Evolutionary conservation across 1,140 invertebrate species (phyloP), one percentile per base, ranked within the genome.

Genomic region (Scaptomyza pallida): DNA sequence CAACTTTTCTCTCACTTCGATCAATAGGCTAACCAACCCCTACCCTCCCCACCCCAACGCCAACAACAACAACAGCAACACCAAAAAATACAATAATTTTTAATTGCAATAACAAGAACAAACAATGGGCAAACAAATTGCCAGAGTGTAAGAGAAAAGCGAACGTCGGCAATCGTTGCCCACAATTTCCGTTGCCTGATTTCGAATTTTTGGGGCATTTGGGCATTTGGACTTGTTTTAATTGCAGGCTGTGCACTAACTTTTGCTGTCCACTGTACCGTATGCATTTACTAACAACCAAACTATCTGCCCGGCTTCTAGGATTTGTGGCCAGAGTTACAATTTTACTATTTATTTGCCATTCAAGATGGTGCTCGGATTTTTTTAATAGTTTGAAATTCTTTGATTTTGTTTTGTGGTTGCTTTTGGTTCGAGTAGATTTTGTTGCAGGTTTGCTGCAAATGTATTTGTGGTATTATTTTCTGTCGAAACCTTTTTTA

Each of bases 191-290:
- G 97, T 41, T 72, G 60, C 40, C 62, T 63, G 57, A 37, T n/a
- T 37, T 52, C 63, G 50, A n/a, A 55, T 60, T 72, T n/a, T 72
- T 19, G 65, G 61, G 26, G 26, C 2, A 9, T 30, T 30, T 83
- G 79, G 79, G 93, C 93, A 83, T 93, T 94, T n/a, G n/a, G 91
- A 93, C 67, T 78, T 94, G 92, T 64, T 85, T 85, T 81, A 64
- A 94, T 95, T 67, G 33, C 33, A n/a, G 69, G 93, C 91, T 16
- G 93, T 57, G 30, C 26, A 43, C 94, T 23, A 94, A 93, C 57
- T 94, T 92, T 92, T 96, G 92, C 89, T 96, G 96, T 89, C 96
- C 96, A 2, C 92, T 89, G 89, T 96, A 96, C 95, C 96, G 44
- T 30, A 4, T 96, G 90, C 33, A n/a, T 12, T 37, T 30, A 30